Conservation (phyloP, 2,888 invertebrate genomes). For the Ferdinandea cuprea region DNA sequence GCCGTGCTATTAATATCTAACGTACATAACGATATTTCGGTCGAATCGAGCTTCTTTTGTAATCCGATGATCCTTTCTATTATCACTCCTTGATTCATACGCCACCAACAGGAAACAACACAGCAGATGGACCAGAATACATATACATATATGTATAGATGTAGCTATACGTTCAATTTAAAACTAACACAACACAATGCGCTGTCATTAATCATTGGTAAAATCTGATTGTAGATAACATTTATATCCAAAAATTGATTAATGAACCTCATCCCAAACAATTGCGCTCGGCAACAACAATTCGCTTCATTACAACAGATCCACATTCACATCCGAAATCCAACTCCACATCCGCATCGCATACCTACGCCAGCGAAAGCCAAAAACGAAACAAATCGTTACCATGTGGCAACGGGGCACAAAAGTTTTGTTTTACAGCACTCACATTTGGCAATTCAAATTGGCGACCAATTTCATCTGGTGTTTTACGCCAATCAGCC, state of each 20-base stretch:
- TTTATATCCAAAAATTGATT: constrained; percentile 79
- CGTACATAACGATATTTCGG: background rate
- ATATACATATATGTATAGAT: background rate
- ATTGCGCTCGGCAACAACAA: too few relatives aligned
- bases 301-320: constrained; percentile 36
- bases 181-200: constrained; percentile 69
- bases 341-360: constrained; percentile 39
- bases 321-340: constrained; percentile 38
- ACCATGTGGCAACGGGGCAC: constrained; percentile 54
- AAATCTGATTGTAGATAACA: constrained; percentile 80
- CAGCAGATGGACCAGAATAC: constrained; percentile 12
- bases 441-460: constrained; percentile 60
- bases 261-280: constrained; percentile 57
- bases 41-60: constrained; percentile 50
- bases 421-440: constrained; percentile 64
- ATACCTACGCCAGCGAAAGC: constrained; percentile 24
- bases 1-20: constrained; percentile 32
- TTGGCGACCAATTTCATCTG: constrained; percentile 71
- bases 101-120: constrained; percentile 22
- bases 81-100: constrained; percentile 66
- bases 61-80: constrained; percentile 71
- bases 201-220: constrained; percentile 73
- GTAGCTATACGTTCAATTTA: too few relatives aligned
- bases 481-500: constrained; percentile 74
- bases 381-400: constrained; percentile 71